Evolutionary conservation across 1,140 invertebrate genomes (phyloP), one percentile per base, ranked within the genome.

Genomic region (Temnothorax longispinosus): DNA sequence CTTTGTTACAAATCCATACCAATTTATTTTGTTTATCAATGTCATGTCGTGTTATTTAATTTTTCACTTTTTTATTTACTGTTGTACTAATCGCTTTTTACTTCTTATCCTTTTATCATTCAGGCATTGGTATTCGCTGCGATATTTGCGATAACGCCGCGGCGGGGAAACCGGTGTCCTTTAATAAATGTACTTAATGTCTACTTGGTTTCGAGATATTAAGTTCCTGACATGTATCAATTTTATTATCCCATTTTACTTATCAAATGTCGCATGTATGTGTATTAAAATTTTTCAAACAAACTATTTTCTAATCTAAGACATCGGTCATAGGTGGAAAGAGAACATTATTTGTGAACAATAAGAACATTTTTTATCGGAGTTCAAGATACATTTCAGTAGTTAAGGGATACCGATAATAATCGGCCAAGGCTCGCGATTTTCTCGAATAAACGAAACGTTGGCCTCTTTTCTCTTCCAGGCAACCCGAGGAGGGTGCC

Each of bases 401-500:
- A 35, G 5, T 35, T 50, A 38, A 35, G 4, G 6, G 32, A 54
- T 32, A 54, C 7, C 47, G 47, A 44, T 60, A 13, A 44, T 21
- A 13, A 44, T 21, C n/a, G n/a, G n/a, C n/a, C 72, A 58, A 41
- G 13, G 7, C 18, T 76, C 21, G 54, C 8, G n/a, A 32, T 15
- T 64, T 35, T n/a, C 58, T 13, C 10, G 6, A 78, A 47, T 47
- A 65, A 32, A 21, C 3, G 10, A 27, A 10, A 47, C 13, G 1
- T 18, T 18, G 35, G 18, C 35, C 27, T 1, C 27, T 27, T 54
- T 72, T 0, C 10, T 21, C 11, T 78, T 60, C 10, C 80, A 91
- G 89, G 67, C 27, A 77, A 84, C 27, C 81, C 87, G 72, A 75
- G 35, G 72, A 75, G 56, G 35, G 85, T 71, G 32, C 85, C 92